Evolutionary conservation across 2,113 vertebrate species (phyloP).

Genomic region (Acinonyx jubatus): DNA sequence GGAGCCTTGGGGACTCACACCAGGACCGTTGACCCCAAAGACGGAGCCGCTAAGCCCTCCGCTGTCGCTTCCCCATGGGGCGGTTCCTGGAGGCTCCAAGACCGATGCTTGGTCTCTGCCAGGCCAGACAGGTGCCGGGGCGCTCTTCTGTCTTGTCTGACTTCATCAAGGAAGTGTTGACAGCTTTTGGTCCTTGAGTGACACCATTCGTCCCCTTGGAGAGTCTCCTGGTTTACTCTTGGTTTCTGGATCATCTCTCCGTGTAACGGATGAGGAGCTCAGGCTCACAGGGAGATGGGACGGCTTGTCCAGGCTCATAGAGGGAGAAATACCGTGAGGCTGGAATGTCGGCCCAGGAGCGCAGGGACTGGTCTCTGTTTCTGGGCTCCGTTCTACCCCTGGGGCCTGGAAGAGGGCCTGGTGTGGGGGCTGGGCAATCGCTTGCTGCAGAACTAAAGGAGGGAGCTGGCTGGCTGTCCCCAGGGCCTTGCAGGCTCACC

Average conservation of each 20-base stretch:
- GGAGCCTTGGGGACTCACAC: background rate
- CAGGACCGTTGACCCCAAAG: background rate
- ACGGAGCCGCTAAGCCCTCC: background rate
- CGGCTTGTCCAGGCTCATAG: background rate
- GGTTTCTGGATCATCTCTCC: background rate
- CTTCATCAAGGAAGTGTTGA: background rate
- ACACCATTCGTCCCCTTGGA: accelerated
- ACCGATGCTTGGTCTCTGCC: background rate
- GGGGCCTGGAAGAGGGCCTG: background rate
- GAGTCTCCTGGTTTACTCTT: background rate
- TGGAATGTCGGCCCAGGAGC: background rate
- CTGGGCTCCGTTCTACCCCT: background rate
- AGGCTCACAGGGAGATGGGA: background rate
- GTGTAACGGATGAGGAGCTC: background rate
- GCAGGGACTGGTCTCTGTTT: background rate
- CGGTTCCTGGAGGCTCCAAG: background rate
- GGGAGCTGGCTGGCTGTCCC: background rate
- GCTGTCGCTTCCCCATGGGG: accelerated
- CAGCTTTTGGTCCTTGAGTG: background rate
- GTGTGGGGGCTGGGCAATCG: accelerated
- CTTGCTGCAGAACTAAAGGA: background rate
- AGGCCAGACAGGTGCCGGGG: background rate
- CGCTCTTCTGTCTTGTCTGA: background rate
- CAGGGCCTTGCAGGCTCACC: background rate
- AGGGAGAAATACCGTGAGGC: background rate